These are phyloP conservation scores for Allophyes oxyacanthae DNA, from an alignment of 2,888 invertebrate genomes.

Conservation along the genomic window DNA sequence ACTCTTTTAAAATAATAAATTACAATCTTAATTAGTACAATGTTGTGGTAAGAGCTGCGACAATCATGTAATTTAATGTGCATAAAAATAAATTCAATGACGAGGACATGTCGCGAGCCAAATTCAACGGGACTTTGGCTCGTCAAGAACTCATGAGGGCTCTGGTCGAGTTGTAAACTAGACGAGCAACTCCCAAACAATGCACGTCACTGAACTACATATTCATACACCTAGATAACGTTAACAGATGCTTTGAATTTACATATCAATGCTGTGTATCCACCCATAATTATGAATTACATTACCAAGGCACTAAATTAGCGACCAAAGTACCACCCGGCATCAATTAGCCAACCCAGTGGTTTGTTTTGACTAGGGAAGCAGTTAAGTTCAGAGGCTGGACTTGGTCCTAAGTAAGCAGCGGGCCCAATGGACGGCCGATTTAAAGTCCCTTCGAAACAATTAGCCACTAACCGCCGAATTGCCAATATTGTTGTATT, in stretches of 20 bases:
- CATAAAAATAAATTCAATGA: no score
- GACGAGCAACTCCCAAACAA: neutral
- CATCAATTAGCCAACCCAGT: constrained; percentile 29
- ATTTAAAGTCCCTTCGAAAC: constrained; percentile 42
- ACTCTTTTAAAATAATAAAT: no score
- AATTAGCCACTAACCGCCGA: constrained; percentile 57
- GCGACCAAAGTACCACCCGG: constrained; percentile 11
- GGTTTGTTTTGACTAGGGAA: constrained; percentile 54
- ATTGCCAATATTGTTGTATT: constrained; percentile 62
- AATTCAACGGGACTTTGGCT: no score
- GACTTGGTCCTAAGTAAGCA: constrained; percentile 63
- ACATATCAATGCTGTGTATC: neutral
- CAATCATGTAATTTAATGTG: no score
- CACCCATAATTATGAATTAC: constrained; percentile 3
- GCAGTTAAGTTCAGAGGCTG: constrained; percentile 41
- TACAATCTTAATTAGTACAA: no score
- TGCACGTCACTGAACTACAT: neutral
- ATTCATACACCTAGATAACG: neutral
- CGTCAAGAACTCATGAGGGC: no score
- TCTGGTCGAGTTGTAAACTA: no score
- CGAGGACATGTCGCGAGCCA: no score
- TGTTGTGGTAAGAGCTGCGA: no score
- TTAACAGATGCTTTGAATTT: neutral
- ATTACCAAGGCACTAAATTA: constrained; percentile 10
- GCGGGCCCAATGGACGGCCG: constrained; percentile 22